A percentile compares a stretch with the other conserved stretches of the same genome.
Conservation (phyloP, 2,888 invertebrate genomes). For the Callosobruchus maculatus region DNA sequence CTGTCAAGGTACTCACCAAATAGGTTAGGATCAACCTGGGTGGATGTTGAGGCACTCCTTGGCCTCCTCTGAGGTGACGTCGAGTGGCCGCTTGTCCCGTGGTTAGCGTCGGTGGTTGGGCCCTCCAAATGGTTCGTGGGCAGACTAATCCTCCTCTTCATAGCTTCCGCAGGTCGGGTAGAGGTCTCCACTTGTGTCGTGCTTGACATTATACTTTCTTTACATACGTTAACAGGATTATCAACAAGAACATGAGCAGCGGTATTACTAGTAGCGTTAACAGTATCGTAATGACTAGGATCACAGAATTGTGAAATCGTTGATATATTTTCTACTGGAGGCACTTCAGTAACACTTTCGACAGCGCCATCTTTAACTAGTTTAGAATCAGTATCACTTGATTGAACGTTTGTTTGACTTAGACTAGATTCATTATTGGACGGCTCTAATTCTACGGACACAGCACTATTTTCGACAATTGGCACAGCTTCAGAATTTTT, state of each 20-base stretch:
- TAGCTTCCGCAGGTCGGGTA: constrained; percentile 21
- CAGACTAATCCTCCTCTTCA: constrained; percentile 57
- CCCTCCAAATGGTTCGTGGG: constrained; percentile 48
- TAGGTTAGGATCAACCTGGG: constrained; percentile 81
- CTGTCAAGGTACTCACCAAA: constrained; percentile 60
- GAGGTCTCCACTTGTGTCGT: constrained; percentile 20
- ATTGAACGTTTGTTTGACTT: constrained; percentile 34
- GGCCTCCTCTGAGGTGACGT: constrained; percentile 68
- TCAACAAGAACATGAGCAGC: constrained; percentile 31
- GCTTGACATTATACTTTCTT: constrained; percentile 6
- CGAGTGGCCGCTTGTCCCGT: constrained; percentile 45
- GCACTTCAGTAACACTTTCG: constrained; percentile 34
- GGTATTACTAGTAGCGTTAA: constrained; percentile 26
- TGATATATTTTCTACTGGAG: constrained; percentile 57
- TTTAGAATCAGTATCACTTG: constrained; percentile 32
- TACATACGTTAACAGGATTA: constrained; percentile 21
- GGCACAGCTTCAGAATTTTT: constrained; percentile 41
- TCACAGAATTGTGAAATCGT: constrained; percentile 73
- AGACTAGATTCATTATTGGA: constrained; percentile 49
- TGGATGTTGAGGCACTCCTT: constrained; percentile 74
- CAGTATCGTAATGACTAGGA: constrained; percentile 54
- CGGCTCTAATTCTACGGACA: constrained; percentile 51
- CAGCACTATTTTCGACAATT: constrained; percentile 50
- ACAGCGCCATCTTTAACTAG: constrained; percentile 21
- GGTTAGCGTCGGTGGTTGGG: constrained; percentile 34